phyloP scores from a whole-genome alignment of 2,888 invertebrate species.

The Seladonia tumulorum region DNA sequence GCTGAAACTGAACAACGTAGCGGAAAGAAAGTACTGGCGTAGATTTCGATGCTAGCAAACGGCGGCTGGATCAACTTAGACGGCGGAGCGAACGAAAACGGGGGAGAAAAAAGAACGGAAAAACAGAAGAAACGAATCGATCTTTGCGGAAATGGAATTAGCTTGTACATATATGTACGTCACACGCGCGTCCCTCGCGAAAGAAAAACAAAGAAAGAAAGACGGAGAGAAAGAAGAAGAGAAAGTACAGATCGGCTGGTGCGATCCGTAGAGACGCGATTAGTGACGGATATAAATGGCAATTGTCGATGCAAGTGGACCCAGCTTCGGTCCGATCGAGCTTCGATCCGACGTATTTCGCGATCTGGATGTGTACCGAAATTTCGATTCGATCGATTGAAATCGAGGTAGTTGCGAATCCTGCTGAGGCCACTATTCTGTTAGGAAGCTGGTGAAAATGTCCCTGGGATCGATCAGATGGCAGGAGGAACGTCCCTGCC shows the following conservation, averaged over 20 bases:
- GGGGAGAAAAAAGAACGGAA: background rate
- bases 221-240: slow-evolving; percentile 7
- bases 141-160: background rate
- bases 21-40: background rate
- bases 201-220: background rate
- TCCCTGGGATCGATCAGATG: slow-evolving; percentile 21
- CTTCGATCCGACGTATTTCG: background rate
- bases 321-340: slow-evolving; percentile 44
- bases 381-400: slow-evolving; percentile 35
- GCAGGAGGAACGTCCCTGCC: too few relatives aligned
- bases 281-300: slow-evolving; percentile 49
- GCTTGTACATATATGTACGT: slow-evolving; percentile 5
- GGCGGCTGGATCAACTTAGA: background rate
- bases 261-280: slow-evolving; percentile 55
- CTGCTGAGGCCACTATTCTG: slow-evolving; percentile 54
- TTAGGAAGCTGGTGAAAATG: slow-evolving; percentile 46
- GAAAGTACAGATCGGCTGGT: slow-evolving; percentile 31
- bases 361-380: background rate
- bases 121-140: slow-evolving; percentile 10
- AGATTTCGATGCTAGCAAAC: background rate
- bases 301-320: slow-evolving; percentile 44
- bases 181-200: background rate
- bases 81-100: background rate
- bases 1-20: background rate
- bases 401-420: slow-evolving; percentile 31